Base-by-base conservation (phyloP, 2,888 invertebrate species). In the Yponomeuta malinellus region DNA sequence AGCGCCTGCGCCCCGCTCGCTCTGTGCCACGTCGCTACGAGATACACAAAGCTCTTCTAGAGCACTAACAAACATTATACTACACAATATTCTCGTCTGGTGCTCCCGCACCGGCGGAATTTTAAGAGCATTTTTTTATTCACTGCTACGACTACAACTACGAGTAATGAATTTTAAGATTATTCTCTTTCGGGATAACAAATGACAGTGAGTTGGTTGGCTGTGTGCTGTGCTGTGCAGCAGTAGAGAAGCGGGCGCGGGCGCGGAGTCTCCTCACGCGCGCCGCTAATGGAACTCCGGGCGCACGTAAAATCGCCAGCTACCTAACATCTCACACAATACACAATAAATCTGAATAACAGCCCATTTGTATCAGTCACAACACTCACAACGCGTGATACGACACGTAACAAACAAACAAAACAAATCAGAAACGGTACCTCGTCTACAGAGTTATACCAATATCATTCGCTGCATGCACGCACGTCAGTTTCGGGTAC, bases 1-100 rank as follows among this genome's bases (percentile, higher is more conserved):
- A 23, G 64, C 64, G 29, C 29, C 63, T 63, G 64, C 64, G 64
- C 64, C 64, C 64, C 64, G 64, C 64, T 23, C 64, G n/a, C 2
- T 23, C 23, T 3, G 64, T 10, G 29, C n/a, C 10, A 1, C n/a
- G 5, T 10, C 64, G 23, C 15, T 63, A n/a, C 8, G 12, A 63
- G 23, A 2, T 63, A n/a, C 29, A 2, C 52, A 12, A 52, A 52
- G 8, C 15, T 59, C 52, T 12, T 59, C 52, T 12, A 5, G 52
- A 59, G 52, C 52, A 59, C 52, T 59, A 15, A 59, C 52, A 59
- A 15, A 15, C 52, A 59, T 59, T 59, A 12, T 6, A 15, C 52
- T 52, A 52, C 10, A 52, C 15, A 12, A 43, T 43, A 43, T 43
- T 8, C 43, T 8, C 1, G 43, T 43, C 43, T 43, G 43, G 9